Evolutionary conservation across 2,797 vertebrate species (phyloP).

Genomic region (Bradypodion ventrale): DNA sequence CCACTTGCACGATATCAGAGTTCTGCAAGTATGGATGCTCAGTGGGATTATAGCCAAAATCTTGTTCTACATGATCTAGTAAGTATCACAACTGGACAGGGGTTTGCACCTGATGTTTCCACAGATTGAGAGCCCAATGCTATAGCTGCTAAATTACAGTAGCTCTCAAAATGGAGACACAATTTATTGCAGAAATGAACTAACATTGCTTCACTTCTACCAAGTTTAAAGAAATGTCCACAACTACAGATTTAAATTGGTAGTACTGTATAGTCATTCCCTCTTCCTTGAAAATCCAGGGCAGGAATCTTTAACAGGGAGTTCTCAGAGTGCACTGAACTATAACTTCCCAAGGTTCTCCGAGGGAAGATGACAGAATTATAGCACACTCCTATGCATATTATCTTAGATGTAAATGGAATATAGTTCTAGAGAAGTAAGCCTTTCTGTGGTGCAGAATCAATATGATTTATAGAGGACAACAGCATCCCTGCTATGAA

Average conservation of each 20-base stretch:
- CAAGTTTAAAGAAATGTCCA: not conserved
- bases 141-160: too few species aligned
- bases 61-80: not conserved
- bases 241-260: not conserved
- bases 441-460: not conserved
- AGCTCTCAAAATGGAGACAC: not conserved
- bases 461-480: not conserved
- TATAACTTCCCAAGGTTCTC: not conserved
- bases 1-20: too few species aligned
- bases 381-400: not conserved
- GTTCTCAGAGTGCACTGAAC: not conserved
- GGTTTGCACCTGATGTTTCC: not conserved
- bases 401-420: not conserved
- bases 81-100: too few species aligned
- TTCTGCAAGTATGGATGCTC: too few species aligned
- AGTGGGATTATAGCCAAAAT: too few species aligned
- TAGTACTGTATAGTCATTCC: not conserved
- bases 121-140: not conserved
- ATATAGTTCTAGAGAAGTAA: not conserved
- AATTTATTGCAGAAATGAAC: not conserved
- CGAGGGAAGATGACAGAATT: conserved; percentile 4
- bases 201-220: too few species aligned
- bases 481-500: too few species aligned
- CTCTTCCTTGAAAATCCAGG: not conserved
- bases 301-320: not conserved